Conservation (phyloP, 2,888 invertebrate genomes). For the Tenthredo livida region DNA sequence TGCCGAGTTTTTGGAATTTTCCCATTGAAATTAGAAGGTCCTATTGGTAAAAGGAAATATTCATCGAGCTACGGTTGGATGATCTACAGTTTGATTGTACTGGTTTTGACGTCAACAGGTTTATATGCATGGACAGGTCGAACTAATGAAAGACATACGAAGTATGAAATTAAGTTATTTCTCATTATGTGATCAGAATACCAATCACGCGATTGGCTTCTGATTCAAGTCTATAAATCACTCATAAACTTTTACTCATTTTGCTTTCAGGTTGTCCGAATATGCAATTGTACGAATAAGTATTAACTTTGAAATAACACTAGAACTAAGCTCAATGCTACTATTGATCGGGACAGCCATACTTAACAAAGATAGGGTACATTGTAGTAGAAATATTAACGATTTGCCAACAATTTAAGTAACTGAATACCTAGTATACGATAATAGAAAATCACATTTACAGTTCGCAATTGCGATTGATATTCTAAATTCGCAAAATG, state of each 20-base stretch:
- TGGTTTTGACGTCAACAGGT: background rate
- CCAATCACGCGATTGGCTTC: background rate
- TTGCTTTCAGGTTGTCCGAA: background rate
- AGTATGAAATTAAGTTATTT: background rate
- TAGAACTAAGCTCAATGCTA: background rate
- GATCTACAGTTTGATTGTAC: background rate
- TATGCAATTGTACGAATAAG: background rate
- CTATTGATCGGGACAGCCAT: background rate
- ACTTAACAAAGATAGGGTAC: constrained; percentile 16
- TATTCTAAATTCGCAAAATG: background rate
- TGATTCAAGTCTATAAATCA: background rate
- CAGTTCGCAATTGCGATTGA: constrained; percentile 23
- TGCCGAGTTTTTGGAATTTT: constrained; percentile 20
- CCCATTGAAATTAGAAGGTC: constrained; percentile 26
- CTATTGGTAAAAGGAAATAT: constrained; percentile 2
- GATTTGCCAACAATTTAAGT: background rate
- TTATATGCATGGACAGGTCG: background rate
- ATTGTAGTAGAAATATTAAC: background rate
- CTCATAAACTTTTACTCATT: background rate
- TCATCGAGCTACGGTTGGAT: background rate
- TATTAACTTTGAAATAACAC: background rate
- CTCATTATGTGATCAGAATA: background rate
- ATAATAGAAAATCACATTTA: background rate
- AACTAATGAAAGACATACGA: background rate
- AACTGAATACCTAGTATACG: background rate